These are phyloP conservation scores for Congeria kusceri DNA, from an alignment of 2,888 invertebrate species.

Conservation along the genomic window DNA sequence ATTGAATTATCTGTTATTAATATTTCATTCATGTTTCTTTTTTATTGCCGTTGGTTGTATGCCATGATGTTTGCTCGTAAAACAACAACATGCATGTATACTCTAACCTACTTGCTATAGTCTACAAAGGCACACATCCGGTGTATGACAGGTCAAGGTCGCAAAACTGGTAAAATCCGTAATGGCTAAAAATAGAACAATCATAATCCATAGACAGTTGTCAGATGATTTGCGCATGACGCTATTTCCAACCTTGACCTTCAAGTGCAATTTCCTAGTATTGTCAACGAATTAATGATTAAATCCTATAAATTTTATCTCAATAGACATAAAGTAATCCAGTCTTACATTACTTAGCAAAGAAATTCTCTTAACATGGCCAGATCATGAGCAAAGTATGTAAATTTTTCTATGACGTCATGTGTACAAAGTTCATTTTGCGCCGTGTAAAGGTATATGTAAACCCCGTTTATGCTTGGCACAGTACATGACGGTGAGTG, in stretches of 20 bases:
- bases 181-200: no score
- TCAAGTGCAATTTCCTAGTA: background rate
- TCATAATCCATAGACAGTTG: background rate
- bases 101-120: no score
- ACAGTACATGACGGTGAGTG: conserved; percentile 87
- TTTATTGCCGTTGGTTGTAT: no score
- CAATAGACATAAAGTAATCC: background rate
- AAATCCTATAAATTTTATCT: background rate
- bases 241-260: background rate
- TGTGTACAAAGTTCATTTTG: conserved; percentile 83
- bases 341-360: background rate
- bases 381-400: conserved; percentile 15
- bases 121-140: no score
- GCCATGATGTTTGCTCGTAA: no score
- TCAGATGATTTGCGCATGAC: background rate
- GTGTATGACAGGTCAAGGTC: no score
- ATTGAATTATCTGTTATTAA: no score
- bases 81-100: no score
- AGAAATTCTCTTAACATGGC: background rate
- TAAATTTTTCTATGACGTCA: conserved; percentile 73
- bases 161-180: no score
- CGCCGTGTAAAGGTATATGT: conserved; percentile 82
- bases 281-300: background rate
- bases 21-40: no score
- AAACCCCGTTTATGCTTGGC: conserved; percentile 85